Base-by-base conservation (phyloP, 2,797 vertebrate species). In the Anguilla megastoma region DNA sequence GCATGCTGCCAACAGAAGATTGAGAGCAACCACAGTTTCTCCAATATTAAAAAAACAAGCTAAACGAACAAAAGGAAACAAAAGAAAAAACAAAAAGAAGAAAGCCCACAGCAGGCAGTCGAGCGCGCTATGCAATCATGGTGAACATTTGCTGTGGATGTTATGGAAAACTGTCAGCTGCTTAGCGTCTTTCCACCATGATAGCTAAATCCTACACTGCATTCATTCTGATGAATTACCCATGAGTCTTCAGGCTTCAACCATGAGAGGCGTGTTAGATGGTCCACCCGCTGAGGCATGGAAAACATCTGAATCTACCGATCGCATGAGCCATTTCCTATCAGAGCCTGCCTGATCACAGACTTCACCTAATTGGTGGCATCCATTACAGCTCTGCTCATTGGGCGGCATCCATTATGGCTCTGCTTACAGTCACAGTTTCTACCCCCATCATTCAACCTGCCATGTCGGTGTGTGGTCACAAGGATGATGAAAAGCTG, bases 301-400 rank as follows among this genome's bases (percentile, higher is more conserved):
- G 88, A 91, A 89, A 90, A 87, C 85, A 89, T 91, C 83, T 18
- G 88, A 90, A 87, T 90, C 88, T 92, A 87, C 85, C 88, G 33
- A 89, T 91, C 92, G 92, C 91, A 94, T 93, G 93, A 94, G 90
- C 92, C 91, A 91, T 91, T 90, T 93, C 90, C 88, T 84, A 90
- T 91, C 90, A 92, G 52, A 84, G 91, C 92, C 90, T n/a, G 36
- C 16, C 54, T 71, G 84, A 86, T 85, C 88, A 88, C 74, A 88
- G 79, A 89, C 93, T 90, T 86, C 79, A 88, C 91, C 91, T 94
- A 95, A 96, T 93, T 94, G 94, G 92, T 85, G n/a, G 90, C 91
- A 94, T 95, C 91, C 93, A 94, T 94, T 95, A 94, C 90, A 85
- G 89, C 69, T 90, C 76, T 18, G 76, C 41, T 45, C 21, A 24